phyloP scores from a whole-genome alignment of 2,113 vertebrate species.

The Melanerpes formicivorus region DNA sequence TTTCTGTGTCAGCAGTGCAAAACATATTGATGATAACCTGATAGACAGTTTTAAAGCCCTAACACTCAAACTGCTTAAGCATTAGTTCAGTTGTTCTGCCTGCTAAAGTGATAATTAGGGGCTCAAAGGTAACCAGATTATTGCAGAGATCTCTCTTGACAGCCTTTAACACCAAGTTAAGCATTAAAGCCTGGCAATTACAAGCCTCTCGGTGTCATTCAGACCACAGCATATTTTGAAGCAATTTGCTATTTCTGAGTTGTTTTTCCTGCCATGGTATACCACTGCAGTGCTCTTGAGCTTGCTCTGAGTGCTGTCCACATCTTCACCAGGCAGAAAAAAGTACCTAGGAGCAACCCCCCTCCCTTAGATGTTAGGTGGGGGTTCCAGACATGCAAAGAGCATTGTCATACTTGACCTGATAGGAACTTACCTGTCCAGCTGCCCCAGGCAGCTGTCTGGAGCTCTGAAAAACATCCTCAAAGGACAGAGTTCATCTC shows the following conservation, averaged over 20 bases:
- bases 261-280: background rate
- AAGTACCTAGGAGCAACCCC: background rate
- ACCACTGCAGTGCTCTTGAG: background rate
- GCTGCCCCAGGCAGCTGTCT: background rate
- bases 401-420: background rate
- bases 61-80: background rate
- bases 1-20: background rate
- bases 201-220: background rate
- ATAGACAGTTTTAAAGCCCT: background rate
- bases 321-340: background rate
- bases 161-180: background rate
- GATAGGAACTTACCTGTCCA: background rate
- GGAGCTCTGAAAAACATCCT: background rate
- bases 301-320: background rate
- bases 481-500: background rate
- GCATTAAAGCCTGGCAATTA: background rate
- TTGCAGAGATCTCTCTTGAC: background rate
- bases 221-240: background rate
- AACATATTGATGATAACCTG: background rate
- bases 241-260: background rate
- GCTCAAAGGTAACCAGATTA: slow-evolving; percentile 28
- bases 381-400: background rate
- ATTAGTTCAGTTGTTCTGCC: background rate
- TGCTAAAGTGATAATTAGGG: background rate
- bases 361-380: background rate